Evolutionary conservation across 2,797 vertebrate species (phyloP), one percentile per base, ranked within the genome.

Genomic region (Microctenopoma steveboyesi): DNA sequence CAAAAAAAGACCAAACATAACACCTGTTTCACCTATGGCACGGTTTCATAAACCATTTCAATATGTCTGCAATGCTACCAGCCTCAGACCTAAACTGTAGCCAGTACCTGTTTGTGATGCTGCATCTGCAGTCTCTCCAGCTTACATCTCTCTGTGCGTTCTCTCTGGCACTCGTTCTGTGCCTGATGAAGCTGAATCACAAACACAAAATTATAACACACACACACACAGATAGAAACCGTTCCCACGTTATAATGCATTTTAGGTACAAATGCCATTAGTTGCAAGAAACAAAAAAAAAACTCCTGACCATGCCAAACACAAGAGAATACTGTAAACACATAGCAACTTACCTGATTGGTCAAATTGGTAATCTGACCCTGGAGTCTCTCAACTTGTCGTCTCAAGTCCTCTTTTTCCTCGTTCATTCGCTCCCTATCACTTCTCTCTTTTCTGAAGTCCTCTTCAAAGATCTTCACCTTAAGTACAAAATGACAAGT

Each of bases 381-480:
- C 92, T 98, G 96, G 54, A 99, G 91, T 72, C 96, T 94, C 81
- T 97, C 97, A 72, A 98, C 91, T 86, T 99, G 96, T 77, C 95
- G 93, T 81, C 95, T 97, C 81, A 99, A 86, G 68, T 98, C 97
- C 64, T 99, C 98, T 74, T 99, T 99, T 81, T 99, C 97, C 85
- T 99, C 97, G 2, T 99, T 99, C 98, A 99, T 99, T 55, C 98
- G 93, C 66, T 99, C 98, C 43, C 98, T 87, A 85, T 99, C 98
- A 0, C 97, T 97, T 68, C 98, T 93, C 82, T 99, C 98, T 89
- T 96, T 94, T 74, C 96, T 95, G 81, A 99, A 99, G 78, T 99
- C 98, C 70, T 99, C 98, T 83, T 99, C 98, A 0, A 98, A 99
- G 88, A 99, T 99, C 81, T 98, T 98, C 43, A 99, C 97, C 98